Conservation (phyloP, 2,113 vertebrate genomes). For the Pogonocichla stellata region DNA sequence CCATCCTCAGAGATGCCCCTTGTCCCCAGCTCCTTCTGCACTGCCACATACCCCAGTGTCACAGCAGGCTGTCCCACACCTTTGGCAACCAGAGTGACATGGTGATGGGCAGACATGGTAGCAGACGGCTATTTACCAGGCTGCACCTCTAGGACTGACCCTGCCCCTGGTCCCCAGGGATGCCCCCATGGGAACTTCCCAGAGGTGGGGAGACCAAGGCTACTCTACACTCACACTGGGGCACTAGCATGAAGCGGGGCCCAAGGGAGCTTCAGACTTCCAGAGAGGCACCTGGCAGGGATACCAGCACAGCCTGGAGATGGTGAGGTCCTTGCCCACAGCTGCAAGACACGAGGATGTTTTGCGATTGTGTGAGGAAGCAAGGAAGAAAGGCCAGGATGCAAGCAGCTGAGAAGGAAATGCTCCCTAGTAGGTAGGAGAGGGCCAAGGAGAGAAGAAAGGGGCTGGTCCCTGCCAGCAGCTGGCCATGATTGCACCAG, state of each 20-base stretch:
- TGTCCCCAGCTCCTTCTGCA: neutral
- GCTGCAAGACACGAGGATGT: neutral
- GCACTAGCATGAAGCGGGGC: accelerated
- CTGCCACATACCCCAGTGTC: neutral
- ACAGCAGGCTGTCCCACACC: neutral
- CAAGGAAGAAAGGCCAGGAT: neutral
- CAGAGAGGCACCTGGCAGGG: neutral
- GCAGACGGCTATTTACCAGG: neutral
- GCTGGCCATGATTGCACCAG: neutral
- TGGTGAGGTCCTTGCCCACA: accelerated
- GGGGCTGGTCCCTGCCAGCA: accelerated
- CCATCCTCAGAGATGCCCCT: neutral
- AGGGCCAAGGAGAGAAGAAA: neutral
- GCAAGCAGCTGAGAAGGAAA: neutral
- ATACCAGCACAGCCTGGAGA: neutral
- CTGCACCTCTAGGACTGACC: neutral
- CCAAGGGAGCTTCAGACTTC: neutral
- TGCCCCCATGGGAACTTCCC: neutral
- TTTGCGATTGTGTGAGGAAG: neutral
- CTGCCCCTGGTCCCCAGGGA: neutral
- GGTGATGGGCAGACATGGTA: accelerated
- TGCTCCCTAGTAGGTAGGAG: neutral
- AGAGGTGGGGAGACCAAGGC: neutral
- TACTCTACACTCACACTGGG: neutral
- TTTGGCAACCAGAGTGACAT: too few relatives aligned